These are phyloP conservation scores for Hipparchia sbordonii DNA, from an alignment of 2,888 invertebrate species.

Conservation along the genomic window DNA sequence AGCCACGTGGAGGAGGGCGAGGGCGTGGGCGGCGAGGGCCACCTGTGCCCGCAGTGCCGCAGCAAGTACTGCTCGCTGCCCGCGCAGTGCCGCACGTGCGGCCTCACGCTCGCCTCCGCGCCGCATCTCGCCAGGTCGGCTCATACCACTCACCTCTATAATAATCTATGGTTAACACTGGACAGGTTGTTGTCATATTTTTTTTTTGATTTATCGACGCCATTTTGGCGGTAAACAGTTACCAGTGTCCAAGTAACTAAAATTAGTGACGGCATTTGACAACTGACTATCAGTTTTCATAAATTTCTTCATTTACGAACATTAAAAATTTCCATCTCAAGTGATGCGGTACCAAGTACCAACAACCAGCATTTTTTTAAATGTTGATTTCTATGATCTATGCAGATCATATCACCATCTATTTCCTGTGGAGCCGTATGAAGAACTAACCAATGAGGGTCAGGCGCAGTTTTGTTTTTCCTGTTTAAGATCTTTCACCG, in stretches of 20 bases:
- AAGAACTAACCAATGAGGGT: constrained; percentile 86
- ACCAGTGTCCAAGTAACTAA: no score
- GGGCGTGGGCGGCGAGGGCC: constrained; percentile 87
- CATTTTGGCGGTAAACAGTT: no score
- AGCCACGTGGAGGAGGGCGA: constrained; percentile 92
- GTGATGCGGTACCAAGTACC: no score
- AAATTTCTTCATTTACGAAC: no score
- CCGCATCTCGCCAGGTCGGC: constrained; percentile 94
- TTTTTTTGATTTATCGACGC: no score
- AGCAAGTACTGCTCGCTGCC: constrained; percentile 99
- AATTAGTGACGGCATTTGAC: no score
- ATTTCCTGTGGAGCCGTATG: constrained; percentile 94
- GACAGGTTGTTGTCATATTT: no score
- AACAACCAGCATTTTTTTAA: no score
- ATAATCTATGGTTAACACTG: no score
- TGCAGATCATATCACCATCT: constrained; percentile 96
- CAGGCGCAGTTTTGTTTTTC: constrained; percentile 86
- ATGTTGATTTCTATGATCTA: neutral
- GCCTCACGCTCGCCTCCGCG: constrained; percentile 97
- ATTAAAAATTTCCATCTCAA: no score
- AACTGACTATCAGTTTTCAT: no score
- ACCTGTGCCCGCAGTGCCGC: constrained; percentile 97
- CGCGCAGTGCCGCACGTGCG: constrained; percentile 97
- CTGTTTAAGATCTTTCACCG: constrained; percentile 87
- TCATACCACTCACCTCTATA: no score